Evolutionary conservation across 2,113 vertebrate species (phyloP).

Genomic region (Notarius lentiginosus): DNA sequence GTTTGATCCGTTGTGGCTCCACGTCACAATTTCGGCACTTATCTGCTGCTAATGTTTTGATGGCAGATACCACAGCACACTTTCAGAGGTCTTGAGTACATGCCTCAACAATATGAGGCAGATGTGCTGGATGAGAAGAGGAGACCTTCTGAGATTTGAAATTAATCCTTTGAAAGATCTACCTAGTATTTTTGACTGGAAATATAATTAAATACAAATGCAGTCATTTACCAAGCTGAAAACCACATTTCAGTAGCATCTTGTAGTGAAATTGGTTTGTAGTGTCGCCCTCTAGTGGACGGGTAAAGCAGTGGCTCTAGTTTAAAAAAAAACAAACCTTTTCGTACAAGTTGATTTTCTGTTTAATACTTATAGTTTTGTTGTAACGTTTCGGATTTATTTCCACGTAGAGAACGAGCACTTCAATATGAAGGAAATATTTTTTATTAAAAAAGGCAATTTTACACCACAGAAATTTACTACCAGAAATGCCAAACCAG

Average conservation of each 20-base stretch:
- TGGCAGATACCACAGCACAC: too few relatives aligned
- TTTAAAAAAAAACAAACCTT: not conserved
- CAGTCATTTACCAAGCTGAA: not conserved
- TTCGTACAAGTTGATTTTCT: not conserved
- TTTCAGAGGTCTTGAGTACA: too few relatives aligned
- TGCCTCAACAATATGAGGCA: too few relatives aligned
- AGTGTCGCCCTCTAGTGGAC: not conserved
- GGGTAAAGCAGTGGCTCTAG: not conserved
- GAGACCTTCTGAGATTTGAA: too few relatives aligned
- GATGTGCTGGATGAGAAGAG: too few relatives aligned
- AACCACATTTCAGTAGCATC: not conserved
- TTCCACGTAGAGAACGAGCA: not conserved
- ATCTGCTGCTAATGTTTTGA: too few relatives aligned
- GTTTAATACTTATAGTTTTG: not conserved
- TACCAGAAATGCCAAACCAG: slow-evolving; percentile 30
- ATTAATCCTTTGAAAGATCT: too few relatives aligned
- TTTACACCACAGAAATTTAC: slow-evolving; percentile 30
- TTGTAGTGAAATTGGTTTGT: not conserved
- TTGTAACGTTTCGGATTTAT: not conserved
- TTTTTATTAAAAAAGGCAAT: slow-evolving; percentile 37
- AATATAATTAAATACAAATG: too few relatives aligned
- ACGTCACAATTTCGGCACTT: too few relatives aligned
- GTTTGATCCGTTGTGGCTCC: too few relatives aligned
- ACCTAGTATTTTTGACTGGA: too few relatives aligned
- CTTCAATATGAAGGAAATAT: slow-evolving; percentile 17